Conservation (phyloP, 2,888 invertebrate species). For the Poecilobothrus nobilitatus region DNA sequence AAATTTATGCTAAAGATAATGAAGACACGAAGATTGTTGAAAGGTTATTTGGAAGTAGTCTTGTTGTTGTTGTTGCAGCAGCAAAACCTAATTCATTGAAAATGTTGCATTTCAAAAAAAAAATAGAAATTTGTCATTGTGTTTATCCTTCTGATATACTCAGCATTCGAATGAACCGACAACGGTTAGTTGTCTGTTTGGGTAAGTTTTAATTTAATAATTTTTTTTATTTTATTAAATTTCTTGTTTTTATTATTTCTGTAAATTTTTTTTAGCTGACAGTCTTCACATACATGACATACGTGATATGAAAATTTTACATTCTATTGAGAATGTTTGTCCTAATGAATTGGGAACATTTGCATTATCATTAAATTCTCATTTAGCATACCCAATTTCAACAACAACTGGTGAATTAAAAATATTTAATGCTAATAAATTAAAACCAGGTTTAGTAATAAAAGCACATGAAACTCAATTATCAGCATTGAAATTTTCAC, state of each 20-base stretch:
- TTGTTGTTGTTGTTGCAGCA: constrained; percentile 41
- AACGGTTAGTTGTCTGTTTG: constrained; percentile 38
- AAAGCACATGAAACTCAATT: constrained; percentile 40
- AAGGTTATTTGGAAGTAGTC: constrained; percentile 40
- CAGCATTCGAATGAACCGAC: constrained; percentile 42
- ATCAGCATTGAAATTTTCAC: constrained; percentile 41
- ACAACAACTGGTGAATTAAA: constrained; percentile 37
- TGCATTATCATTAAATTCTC: constrained; percentile 39
- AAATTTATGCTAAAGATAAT: constrained; percentile 41
- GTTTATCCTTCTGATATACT: constrained; percentile 41
- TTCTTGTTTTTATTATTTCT: too few species aligned
- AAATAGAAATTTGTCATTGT: constrained; percentile 43
- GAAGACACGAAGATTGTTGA: constrained; percentile 41
- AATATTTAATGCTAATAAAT: constrained; percentile 39
- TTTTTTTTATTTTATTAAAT: too few species aligned
- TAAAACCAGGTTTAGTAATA: constrained; percentile 35
- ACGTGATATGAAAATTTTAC: constrained; percentile 42
- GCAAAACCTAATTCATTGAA: constrained; percentile 41
- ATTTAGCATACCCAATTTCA: constrained; percentile 40
- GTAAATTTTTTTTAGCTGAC: constrained; percentile 26
- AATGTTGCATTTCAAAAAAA: constrained; percentile 43
- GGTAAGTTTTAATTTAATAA: background rate
- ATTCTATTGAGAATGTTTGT: constrained; percentile 39
- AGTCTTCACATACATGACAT: constrained; percentile 44
- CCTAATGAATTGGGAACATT: constrained; percentile 40